Conservation (phyloP, 2,797 vertebrate genomes). For the Enteromius afrohamiltoni region DNA sequence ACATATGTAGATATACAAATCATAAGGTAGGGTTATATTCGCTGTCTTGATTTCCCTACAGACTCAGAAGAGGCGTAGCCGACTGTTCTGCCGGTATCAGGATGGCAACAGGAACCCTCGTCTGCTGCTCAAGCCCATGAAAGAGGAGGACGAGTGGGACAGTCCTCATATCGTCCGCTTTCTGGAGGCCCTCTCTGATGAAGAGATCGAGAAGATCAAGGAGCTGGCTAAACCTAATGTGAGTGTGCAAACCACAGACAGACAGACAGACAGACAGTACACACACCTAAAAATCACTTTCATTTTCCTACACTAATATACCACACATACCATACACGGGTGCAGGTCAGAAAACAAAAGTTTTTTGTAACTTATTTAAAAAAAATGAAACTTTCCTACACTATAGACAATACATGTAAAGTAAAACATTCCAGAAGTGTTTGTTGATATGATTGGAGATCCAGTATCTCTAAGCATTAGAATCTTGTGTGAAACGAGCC, state of each 20-base stretch:
- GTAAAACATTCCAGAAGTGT: too few species aligned
- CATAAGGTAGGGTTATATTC: too few species aligned
- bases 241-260: slow-evolving; percentile 51
- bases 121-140: slow-evolving; percentile 88
- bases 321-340: too few species aligned
- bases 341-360: too few species aligned
- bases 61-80: slow-evolving; percentile 85
- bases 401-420: too few species aligned
- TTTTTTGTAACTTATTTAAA: too few species aligned
- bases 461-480: too few species aligned
- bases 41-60: slow-evolving; percentile 62
- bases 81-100: slow-evolving; percentile 90
- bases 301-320: too few species aligned
- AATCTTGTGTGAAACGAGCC: too few species aligned
- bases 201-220: slow-evolving; percentile 92
- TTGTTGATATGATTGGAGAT: too few species aligned
- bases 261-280: background rate
- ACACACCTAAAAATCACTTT: too few species aligned
- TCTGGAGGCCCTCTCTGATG: slow-evolving; percentile 84
- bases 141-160: slow-evolving; percentile 97
- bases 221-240: slow-evolving; percentile 93
- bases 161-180: slow-evolving; percentile 94
- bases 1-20: background rate
- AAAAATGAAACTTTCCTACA: too few species aligned
- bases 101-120: slow-evolving; percentile 84